Evolutionary conservation across 2,113 vertebrate species (phyloP).

Genomic region (Calidris pygmaea): DNA sequence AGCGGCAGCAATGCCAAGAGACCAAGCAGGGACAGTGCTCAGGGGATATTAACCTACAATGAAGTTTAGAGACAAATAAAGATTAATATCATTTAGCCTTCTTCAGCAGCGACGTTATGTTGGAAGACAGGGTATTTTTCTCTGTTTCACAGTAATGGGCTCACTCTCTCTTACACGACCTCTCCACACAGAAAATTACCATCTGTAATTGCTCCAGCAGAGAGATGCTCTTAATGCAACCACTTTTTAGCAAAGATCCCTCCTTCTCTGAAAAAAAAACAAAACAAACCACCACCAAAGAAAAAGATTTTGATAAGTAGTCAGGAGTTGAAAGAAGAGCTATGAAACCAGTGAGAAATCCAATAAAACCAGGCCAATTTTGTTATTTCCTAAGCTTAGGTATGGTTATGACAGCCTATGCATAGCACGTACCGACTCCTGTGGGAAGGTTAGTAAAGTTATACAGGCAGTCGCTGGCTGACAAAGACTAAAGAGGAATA

Average conservation of each 20-base stretch:
- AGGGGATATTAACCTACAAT: not conserved
- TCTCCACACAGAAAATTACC: conserved; percentile 8
- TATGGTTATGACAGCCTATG: not conserved
- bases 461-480: not conserved
- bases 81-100: conserved; percentile 2
- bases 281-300: not conserved
- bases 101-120: not conserved
- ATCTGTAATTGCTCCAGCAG: not conserved
- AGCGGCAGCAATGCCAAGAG: not conserved
- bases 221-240: not conserved
- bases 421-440: not conserved
- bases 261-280: not conserved
- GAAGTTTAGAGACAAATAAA: conserved; percentile 24
- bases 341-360: not conserved
- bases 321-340: not conserved
- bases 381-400: not conserved
- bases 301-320: not conserved
- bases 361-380: not conserved
- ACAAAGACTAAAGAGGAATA: not conserved
- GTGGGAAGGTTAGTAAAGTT: not conserved
- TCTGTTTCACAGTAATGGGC: not conserved
- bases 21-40: not conserved
- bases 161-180: not conserved
- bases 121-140: not conserved
- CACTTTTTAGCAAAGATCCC: not conserved